These are phyloP conservation scores for Aradophagus sp. DNA, from an alignment of 1,140 invertebrate genomes.

Conservation along the genomic window DNA sequence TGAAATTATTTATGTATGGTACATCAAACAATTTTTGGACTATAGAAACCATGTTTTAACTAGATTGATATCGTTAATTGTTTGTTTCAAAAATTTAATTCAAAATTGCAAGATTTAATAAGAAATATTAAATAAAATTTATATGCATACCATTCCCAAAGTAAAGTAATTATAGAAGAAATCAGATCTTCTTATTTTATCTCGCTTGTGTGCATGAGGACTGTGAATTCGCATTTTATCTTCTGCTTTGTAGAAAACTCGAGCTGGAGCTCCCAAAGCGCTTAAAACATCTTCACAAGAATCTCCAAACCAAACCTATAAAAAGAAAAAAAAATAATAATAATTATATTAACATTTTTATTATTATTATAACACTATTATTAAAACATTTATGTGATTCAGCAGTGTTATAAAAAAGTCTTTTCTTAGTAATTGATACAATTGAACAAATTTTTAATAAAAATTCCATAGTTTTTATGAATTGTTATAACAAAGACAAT, in stretches of 20 bases:
- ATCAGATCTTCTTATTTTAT: constrained; percentile 86
- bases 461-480: no score
- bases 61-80: no score
- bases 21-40: no score
- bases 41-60: no score
- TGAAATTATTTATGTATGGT: no score
- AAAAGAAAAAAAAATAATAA: constrained; percentile 32
- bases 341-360: no score
- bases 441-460: no score
- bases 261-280: constrained; percentile 84
- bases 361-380: neutral
- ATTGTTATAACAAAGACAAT: no score
- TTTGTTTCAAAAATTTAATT: no score
- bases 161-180: constrained; percentile 99
- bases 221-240: constrained; percentile 99
- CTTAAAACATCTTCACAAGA: constrained; percentile 89
- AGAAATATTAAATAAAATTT: constrained; percentile 11
- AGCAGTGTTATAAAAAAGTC: neutral
- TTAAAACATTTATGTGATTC: no score
- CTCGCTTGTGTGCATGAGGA: constrained; percentile 84
- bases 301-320: constrained; percentile 86
- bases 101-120: no score
- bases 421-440: no score
- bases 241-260: constrained; percentile 95
- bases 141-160: constrained; percentile 85